Base-by-base conservation (phyloP, 2,888 invertebrate genomes). In the Athalia circularis region DNA sequence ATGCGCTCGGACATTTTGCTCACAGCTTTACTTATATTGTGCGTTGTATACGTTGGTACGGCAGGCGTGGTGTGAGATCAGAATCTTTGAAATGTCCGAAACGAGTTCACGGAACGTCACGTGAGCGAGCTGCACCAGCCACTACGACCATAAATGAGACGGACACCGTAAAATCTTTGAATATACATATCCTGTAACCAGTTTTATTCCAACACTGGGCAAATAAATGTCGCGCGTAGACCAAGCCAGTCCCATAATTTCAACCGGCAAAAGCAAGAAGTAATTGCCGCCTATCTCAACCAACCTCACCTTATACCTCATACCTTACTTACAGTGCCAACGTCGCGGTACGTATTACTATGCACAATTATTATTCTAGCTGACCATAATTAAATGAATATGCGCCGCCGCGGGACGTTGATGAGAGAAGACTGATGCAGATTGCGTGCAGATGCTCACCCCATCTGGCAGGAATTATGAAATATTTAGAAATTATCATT, bases 81-180 rank as follows among this genome's bases (percentile, higher is more conserved):
- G 59, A 7, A 62, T 29, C 29, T 29, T 13, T 11, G 15, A 72
- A 72, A 72, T 59, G 72, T 72, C 72, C 45, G 45, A 72, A 72
- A 72, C 72, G 72, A 72, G 72, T 72, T 72, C 72, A 72, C 57
- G 59, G 72, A 72, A 59, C 57, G 57, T 72, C 72, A 72, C 45
- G 59, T 52, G 52, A 62, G 52, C 9, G 13, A 47, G 11, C 43
- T 9, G 54, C n/a, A 54, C 9, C 54, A 9, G n/a, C 54, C 54
- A 9, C 9, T 54, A 54, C 9, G 47, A 6, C 59, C 72, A 47
- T 57, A 57, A 45, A 72, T 13, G 59, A 13, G 13, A 59, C 13
- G 59, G 5, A 59, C 3, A 59, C 59, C 52, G 68, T 68, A 68
- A 68, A 68, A 68, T 68, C 68, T 68, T n/a, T 68, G 68, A 68